Evolutionary conservation across 2,113 vertebrate genomes (phyloP).

Genomic region (Acanthochromis polyacanthus): DNA sequence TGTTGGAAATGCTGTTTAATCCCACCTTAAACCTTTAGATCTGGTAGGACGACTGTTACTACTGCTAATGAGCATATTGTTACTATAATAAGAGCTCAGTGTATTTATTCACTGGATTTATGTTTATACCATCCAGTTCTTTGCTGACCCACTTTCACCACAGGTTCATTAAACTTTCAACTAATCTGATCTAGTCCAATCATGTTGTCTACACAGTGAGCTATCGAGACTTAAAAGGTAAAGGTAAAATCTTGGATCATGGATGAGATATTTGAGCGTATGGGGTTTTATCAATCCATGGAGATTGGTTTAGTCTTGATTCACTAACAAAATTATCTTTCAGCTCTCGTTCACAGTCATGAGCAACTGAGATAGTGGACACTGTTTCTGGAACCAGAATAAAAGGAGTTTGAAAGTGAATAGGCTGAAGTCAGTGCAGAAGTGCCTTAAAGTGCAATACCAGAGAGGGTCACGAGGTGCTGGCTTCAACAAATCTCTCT

Average conservation of each 20-base stretch:
- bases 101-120: neutral
- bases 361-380: too few relatives aligned
- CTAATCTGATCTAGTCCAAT: constrained; percentile 38
- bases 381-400: too few relatives aligned
- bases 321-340: neutral
- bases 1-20: too few relatives aligned
- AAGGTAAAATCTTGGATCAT: constrained; percentile 12
- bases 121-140: constrained; percentile 19
- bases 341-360: neutral
- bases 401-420: too few relatives aligned
- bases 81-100: neutral
- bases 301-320: neutral
- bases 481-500: too few relatives aligned
- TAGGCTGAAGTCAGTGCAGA: too few relatives aligned
- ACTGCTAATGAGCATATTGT: too few relatives aligned
- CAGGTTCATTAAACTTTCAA: constrained; percentile 36
- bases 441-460: too few relatives aligned
- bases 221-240: constrained; percentile 8
- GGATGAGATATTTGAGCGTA: neutral
- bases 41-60: too few relatives aligned
- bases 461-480: too few relatives aligned
- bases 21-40: too few relatives aligned
- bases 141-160: constrained; percentile 42
- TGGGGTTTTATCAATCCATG: neutral
- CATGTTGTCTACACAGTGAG: neutral